Percentiles rank a stretch among this genome's conserved stretches.
Conservation (phyloP, 2,888 invertebrate species). For the Himalopsyche tibetana region DNA sequence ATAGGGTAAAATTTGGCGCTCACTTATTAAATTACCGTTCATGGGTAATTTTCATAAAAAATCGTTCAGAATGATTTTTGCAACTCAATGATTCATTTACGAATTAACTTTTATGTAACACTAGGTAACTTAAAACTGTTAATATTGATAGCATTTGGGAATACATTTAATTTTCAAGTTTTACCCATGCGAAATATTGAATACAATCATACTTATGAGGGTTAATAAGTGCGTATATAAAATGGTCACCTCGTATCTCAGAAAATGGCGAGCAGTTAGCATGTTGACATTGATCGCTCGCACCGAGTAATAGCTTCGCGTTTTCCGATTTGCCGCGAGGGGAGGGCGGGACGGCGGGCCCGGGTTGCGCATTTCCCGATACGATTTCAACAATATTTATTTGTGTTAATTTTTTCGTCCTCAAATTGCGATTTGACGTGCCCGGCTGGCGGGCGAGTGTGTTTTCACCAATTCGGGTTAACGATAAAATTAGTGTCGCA, state of each 20-base stretch:
- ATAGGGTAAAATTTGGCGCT: too few species aligned
- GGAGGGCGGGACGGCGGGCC: too few species aligned
- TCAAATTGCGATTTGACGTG: conserved; percentile 54
- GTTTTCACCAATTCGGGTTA: conserved; percentile 29
- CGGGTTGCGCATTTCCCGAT: conserved; percentile 8
- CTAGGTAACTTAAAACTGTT: too few species aligned
- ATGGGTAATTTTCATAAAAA: too few species aligned
- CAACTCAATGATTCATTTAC: too few species aligned
- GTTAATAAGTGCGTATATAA: background rate
- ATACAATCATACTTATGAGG: background rate
- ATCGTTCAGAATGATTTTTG: too few species aligned
- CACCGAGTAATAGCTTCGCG: conserved; percentile 26
- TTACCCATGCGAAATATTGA: background rate
- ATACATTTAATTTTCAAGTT: too few species aligned
- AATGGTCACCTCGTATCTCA: background rate
- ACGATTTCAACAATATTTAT: background rate
- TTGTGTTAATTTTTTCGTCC: conserved; percentile 28
- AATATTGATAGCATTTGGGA: too few species aligned
- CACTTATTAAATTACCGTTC: too few species aligned
- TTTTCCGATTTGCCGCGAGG: background rate
- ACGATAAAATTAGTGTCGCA: conserved; percentile 55
- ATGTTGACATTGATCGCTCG: conserved; percentile 21
- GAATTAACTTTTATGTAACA: too few species aligned
- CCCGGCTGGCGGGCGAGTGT: conserved; percentile 17
- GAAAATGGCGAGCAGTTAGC: conserved; percentile 2